Evolutionary conservation across 2,113 vertebrate species (phyloP), one percentile per base, ranked within the genome.

Genomic region (Trogon surrucura): DNA sequence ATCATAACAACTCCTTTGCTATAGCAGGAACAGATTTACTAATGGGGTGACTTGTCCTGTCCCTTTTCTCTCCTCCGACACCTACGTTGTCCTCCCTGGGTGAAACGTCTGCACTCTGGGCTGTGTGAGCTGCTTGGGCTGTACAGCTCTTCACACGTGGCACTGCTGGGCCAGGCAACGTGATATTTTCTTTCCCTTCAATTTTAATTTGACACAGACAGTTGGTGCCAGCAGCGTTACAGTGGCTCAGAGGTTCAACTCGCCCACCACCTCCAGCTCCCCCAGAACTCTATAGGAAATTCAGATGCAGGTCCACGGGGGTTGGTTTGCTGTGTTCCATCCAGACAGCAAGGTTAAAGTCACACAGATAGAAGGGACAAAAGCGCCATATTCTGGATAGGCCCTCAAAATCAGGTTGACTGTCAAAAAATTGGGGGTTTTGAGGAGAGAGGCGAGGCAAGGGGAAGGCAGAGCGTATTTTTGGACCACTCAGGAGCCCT

Each of bases 401-500:
- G 11, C 3, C 47, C 45, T 36, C 30, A 78, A 74, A 80, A 86
- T 85, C 64, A 85, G 25, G 50, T 74, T 2, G 17, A 17, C 67
- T 82, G 34, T 82, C 70, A 72, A 74, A 91, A 89, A 88, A 48
- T 50, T 48, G 45, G 41, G 41, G 41, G 13, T 50, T 58, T 88
- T 84, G 85, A 79, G 58, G 65, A 87, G 64, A 77, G 26, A 64
- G 23, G 14, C 32, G 38, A 18, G 23, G 26, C 29, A 67, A 89
- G 62, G 34, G 16, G 44, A 74, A 72, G 41, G 66, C 62, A 66
- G 56, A 85, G 27, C 25, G 41, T 71, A 44, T 80, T 80, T 94
- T 93, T 92, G 88, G 83, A 91, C 87, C 91, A 73, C 79, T 65
- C 19, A 34, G 86, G 93, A 97, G 69, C 29, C 77, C 81, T 96